Percentiles rank a stretch among this genome's conserved stretches.
These are phyloP conservation scores for Tachysurus vachellii DNA, from an alignment of 2,113 vertebrate species.

Conservation along the genomic window DNA sequence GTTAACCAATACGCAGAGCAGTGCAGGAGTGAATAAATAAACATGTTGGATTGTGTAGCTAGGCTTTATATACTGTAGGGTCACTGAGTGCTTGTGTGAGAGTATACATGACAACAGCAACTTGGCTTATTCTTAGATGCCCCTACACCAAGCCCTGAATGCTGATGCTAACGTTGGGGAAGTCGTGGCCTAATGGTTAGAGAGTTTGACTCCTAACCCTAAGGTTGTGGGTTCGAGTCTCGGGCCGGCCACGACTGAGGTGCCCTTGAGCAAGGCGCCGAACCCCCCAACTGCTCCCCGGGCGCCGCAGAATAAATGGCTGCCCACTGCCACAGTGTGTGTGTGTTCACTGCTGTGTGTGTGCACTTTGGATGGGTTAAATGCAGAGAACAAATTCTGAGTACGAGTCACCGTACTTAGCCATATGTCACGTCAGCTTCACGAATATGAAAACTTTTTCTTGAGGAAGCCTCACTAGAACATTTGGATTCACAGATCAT, in stretches of 20 bases:
- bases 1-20: conserved; percentile 3
- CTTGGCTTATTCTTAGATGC: conserved; percentile 51
- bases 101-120: conserved; percentile 50
- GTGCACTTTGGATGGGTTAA: too few species aligned
- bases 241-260: too few species aligned
- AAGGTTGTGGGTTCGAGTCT: too few species aligned
- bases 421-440: background rate
- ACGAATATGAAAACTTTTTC: background rate
- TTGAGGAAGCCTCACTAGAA: background rate
- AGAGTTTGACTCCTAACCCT: too few species aligned
- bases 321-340: too few species aligned
- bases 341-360: too few species aligned
- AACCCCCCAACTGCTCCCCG: too few species aligned
- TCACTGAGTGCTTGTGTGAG: background rate
- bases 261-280: too few species aligned
- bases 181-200: too few species aligned
- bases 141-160: conserved; percentile 12
- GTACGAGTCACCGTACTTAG: too few species aligned
- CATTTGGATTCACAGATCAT: background rate
- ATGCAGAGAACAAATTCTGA: too few species aligned
- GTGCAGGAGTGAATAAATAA: background rate
- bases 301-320: too few species aligned
- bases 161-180: conserved; percentile 18
- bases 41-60: conserved; percentile 13
- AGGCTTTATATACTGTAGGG: conserved; percentile 1